Evolutionary conservation across 92 coral and sea anemone genomes (phyloP), one percentile per base, ranked within the genome.

Genomic region (Chrysogorgia sp.): DNA sequence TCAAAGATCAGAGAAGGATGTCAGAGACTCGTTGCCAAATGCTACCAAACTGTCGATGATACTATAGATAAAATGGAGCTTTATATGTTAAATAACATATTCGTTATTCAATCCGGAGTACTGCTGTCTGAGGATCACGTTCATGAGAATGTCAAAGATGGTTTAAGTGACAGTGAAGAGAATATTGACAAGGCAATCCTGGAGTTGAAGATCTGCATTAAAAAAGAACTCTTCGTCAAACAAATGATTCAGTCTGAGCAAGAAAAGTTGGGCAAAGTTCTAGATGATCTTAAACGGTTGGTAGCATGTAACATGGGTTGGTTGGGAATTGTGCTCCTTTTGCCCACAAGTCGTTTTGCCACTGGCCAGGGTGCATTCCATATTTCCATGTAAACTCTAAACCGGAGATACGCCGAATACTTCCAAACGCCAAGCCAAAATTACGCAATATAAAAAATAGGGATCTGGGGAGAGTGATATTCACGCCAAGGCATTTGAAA

Each of bases 91-190:
- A 86, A 70, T 61, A 90, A 87, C 49, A 81, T 90, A 26, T 88
- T 92, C 65, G 81, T 82, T 57, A 85, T 92, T 22, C 96, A 92
- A 23, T 63, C 91, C 57, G 59, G 83, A 69, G 86, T 85, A n/a
- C 80, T 92, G 61, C 68, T 94, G 34, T 92, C 98, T 32, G 98
- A 94, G 79, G 98, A 94, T 66, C 80, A 94, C 89, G 98, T 89
- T 10, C 79, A 72, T 55, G 14, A 56, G 26, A 49, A 19, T 14
- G 21, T 63, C 20, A 31, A 37, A 5, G 43, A 28, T 33, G 15
- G 15, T 33, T 72, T 35, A 34, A 35, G 34, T 22, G 26, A 53
- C 20, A 30, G 34, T 33, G 35, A 50, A 26, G 35, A 47, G 1
- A 58, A 15, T 32, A 28, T 72, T n/a, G 79, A 72, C 58, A 56